phyloP scores from a whole-genome alignment of 1,140 invertebrate genomes.

The Leptestheria dahalacensis region DNA sequence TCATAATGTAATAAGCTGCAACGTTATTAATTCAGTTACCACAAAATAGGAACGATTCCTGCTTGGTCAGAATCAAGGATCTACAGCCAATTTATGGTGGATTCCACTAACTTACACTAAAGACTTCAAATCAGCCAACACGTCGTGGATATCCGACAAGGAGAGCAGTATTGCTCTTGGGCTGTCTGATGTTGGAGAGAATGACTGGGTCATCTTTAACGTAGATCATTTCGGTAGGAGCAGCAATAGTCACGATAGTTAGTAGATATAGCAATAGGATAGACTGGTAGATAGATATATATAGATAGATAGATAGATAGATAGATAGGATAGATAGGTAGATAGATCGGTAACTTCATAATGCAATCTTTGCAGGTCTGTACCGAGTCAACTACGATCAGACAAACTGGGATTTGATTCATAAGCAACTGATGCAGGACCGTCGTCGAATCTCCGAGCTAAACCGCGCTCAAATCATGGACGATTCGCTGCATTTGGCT shows the following conservation, averaged over 20 bases:
- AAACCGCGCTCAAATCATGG: slow-evolving; percentile 26
- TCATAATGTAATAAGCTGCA: too few species aligned
- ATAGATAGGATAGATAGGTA: not conserved
- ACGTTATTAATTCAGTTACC: too few species aligned
- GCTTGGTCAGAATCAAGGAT: too few species aligned
- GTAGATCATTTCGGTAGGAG: slow-evolving; percentile 1
- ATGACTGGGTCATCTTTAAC: slow-evolving; percentile 14
- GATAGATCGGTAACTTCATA: not conserved
- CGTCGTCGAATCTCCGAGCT: slow-evolving; percentile 23
- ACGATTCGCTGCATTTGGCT: slow-evolving; percentile 29
- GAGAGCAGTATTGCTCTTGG: not conserved
- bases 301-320: not conserved
- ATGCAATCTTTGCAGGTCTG: slow-evolving; percentile 36
- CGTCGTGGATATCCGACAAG: slow-evolving; percentile 4
- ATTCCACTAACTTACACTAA: slow-evolving; percentile 10
- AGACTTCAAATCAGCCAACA: slow-evolving; percentile 15
- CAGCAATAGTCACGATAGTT: too few species aligned
- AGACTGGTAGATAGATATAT: not conserved
- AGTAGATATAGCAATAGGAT: not conserved
- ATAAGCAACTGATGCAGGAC: slow-evolving; percentile 34
- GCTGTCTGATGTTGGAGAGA: not conserved
- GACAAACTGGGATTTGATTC: slow-evolving; percentile 45
- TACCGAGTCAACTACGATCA: slow-evolving; percentile 59
- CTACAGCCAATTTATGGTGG: not conserved
- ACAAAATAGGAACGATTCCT: too few species aligned